phyloP scores from a whole-genome alignment of 2,113 vertebrate species.

The Cyprinus carpio region DNA sequence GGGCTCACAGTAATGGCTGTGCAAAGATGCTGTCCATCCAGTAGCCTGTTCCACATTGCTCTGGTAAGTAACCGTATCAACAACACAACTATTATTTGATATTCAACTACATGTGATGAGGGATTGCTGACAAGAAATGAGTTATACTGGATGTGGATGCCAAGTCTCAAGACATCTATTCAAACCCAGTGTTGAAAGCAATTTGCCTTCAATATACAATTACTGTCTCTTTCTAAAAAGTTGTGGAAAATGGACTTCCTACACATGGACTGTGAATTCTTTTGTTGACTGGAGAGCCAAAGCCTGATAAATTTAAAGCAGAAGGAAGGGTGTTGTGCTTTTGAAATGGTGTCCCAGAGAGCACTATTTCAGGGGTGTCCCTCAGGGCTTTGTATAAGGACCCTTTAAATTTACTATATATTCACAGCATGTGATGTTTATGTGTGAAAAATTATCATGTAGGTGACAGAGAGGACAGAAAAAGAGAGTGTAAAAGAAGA shows the following conservation, averaged over 20 bases:
- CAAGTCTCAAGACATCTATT: background rate
- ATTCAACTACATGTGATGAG: conserved; percentile 18
- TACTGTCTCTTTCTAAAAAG: background rate
- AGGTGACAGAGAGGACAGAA: background rate
- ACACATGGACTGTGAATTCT: background rate
- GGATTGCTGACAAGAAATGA: background rate
- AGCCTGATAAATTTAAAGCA: conserved; percentile 1
- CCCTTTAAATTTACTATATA: conserved; percentile 2
- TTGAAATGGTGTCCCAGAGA: conserved; percentile 35
- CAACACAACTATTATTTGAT: background rate
- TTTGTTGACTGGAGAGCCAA: background rate
- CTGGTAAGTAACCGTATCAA: background rate
- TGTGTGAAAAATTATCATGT: background rate
- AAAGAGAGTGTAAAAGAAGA: conserved; percentile 28
- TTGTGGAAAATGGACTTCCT: background rate
- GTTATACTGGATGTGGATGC: background rate
- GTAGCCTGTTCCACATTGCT: background rate
- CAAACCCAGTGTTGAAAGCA: background rate
- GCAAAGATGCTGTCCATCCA: background rate
- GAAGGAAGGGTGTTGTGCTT: background rate
- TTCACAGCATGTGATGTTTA: background rate
- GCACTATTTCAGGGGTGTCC: conserved; percentile 17
- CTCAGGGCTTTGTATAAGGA: conserved; percentile 15
- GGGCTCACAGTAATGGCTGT: background rate
- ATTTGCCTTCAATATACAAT: conserved; percentile 12